Evolutionary conservation across 2,797 vertebrate genomes (phyloP), one percentile per base, ranked within the genome.

Genomic region (Sebastes matsubarae): DNA sequence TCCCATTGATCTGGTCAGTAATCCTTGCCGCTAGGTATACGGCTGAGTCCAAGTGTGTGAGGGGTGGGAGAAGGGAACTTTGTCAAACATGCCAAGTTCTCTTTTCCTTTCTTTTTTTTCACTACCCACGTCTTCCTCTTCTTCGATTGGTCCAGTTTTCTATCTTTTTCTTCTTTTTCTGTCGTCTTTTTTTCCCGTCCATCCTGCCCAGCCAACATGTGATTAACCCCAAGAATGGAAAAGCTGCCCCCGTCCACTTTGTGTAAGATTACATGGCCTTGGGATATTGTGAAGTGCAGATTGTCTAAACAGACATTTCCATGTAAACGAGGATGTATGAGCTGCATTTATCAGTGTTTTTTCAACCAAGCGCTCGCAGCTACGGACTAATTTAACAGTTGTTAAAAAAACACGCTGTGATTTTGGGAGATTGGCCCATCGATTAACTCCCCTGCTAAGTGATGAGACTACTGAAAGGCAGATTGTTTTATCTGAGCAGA

Each of bases 141-240:
- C 42, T 22, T 79, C 12, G 5, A n/a, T 18, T 59, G 38, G 11
- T 46, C 36, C 18, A 25, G 18, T 46, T 75, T 75, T 72, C 38
- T 52, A 4, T 61, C 20, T 42, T 38, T 52, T 29, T 16, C 42
- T 14, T 30, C 50, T 63, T 30, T 22, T 11, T 74, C 34, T n/a
- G 38, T 55, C 65, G 54, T 13, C 38, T 1, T 16, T 42, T 38
- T 6, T 42, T 1, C 38, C 38, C 2, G 38, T 46, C 42, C 20
- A 25, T 68, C 13, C 58, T 38, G 61, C 57, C 68, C 61, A 5
- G 13, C 72, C 68, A 70, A 80, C 89, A 84, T 77, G 76, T 81
- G 82, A 90, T 90, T 89, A 85, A 91, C 82, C 84, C 55, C 27
- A 30, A 57, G 72, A 84, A 81, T 82, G 79, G 80, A 73, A 89